A percentile compares a stretch with the other conserved stretches of the same genome.
Evolutionary conservation across 2,888 invertebrate species (phyloP).

Genomic region (Aphrophora alni): DNA sequence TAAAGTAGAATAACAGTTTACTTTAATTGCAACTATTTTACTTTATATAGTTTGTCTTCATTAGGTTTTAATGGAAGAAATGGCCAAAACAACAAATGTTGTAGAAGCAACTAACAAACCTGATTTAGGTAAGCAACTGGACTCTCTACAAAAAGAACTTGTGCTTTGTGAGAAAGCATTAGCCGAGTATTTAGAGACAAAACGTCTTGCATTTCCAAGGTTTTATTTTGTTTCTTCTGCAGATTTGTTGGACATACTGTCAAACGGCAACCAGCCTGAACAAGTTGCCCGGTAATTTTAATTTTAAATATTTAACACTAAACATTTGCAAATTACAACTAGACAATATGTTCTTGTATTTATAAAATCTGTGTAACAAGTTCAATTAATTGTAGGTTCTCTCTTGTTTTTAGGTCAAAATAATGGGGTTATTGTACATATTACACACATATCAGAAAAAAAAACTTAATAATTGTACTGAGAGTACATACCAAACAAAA

Average conservation of each 20-base stretch:
- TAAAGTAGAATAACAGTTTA: no score
- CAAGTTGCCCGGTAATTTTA: constrained; percentile 66
- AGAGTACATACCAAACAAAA: no score
- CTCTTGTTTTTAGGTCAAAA: no score
- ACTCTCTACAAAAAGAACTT: constrained; percentile 82
- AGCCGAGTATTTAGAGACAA: constrained; percentile 96
- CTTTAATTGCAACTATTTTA: not conserved
- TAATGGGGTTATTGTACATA: no score
- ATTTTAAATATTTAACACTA: no score
- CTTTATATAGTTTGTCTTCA: constrained; percentile 2
- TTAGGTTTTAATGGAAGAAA: constrained; percentile 73
- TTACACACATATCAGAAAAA: no score
- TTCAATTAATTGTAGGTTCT: no score
- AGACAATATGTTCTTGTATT: no score
- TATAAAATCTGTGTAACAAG: no score
- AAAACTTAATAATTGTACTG: no score
- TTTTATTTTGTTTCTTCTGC: constrained; percentile 98
- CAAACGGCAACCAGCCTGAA: constrained; percentile 93
- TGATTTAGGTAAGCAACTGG: constrained; percentile 80
- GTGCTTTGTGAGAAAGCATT: constrained; percentile 95
- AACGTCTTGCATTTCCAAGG: constrained; percentile 91
- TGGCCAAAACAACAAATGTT: constrained; percentile 86
- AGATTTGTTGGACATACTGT: constrained; percentile 91
- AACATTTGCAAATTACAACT: no score
- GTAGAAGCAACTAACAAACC: constrained; percentile 88